Percentiles rank a stretch among this genome's conserved stretches.
phyloP scores from a whole-genome alignment of 2,797 vertebrate species.

The Salarias fasciatus region DNA sequence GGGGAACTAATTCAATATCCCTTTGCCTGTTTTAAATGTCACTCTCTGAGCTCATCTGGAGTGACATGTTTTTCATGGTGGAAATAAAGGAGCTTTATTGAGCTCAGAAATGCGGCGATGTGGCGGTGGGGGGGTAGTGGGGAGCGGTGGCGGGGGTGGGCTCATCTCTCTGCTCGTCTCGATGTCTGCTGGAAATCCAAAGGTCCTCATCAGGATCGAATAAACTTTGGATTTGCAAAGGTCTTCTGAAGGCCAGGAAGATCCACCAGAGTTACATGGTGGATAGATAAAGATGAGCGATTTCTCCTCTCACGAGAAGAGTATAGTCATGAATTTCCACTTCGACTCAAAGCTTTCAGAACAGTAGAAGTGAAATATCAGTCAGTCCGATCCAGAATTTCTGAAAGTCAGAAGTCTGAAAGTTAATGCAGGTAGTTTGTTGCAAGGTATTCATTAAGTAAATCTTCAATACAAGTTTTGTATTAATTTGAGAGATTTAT shows the following conservation, averaged over 20 bases:
- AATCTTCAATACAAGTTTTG: background rate
- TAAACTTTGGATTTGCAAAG: constrained; percentile 62
- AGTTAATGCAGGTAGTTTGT: background rate
- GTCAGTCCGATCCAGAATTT: constrained; percentile 15
- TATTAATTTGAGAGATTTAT: background rate
- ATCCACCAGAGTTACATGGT: constrained; percentile 49
- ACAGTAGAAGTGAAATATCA: constrained; percentile 44
- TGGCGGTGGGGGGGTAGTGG: background rate
- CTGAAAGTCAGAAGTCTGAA: background rate
- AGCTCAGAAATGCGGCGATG: constrained; percentile 53
- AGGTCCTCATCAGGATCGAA: constrained; percentile 73
- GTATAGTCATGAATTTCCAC: constrained; percentile 37
- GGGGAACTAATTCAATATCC: constrained; percentile 85
- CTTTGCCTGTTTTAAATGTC: constrained; percentile 85
- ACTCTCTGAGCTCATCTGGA: constrained; percentile 83
- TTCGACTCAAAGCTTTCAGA: constrained; percentile 16
- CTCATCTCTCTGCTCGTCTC: constrained; percentile 43
- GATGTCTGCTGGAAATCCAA: constrained; percentile 63
- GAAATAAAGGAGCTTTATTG: constrained; percentile 80
- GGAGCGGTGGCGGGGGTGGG: background rate
- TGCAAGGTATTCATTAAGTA: too few species aligned
- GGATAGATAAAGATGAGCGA: constrained; percentile 26
- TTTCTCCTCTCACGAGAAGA: constrained; percentile 43
- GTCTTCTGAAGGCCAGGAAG: constrained; percentile 50
- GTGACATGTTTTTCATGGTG: constrained; percentile 83